A percentile compares a stretch with the other conserved stretches of the same genome.
These are phyloP conservation scores for Polymixis flavicincta DNA, from an alignment of 2,888 invertebrate species.

Conservation along the genomic window DNA sequence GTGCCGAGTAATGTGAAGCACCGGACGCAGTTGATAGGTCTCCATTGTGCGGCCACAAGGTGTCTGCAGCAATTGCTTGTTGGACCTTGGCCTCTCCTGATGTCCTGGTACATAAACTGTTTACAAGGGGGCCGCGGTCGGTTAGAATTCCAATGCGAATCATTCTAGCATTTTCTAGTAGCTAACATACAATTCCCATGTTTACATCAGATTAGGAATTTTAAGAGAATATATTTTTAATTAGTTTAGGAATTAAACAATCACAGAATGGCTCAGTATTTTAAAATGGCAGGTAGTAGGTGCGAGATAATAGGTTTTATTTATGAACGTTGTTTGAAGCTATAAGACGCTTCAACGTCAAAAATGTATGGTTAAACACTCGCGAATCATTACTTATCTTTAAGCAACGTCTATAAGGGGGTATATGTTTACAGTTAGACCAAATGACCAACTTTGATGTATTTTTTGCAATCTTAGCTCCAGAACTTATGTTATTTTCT, in stretches of 20 bases:
- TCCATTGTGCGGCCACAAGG: conserved; percentile 69
- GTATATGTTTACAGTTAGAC: neutral
- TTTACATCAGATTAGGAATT: neutral
- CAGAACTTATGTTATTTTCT: neutral
- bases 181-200: no score
- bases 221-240: neutral
- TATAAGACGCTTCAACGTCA: no score
- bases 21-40: conserved; percentile 70
- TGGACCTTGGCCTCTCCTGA: conserved; percentile 74
- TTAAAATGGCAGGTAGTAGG: neutral
- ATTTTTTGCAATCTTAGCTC: neutral
- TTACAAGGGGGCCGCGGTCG: conserved; percentile 43
- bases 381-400: no score
- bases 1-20: conserved; percentile 60
- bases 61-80: conserved; percentile 66
- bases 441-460: neutral
- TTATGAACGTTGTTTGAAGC: no score
- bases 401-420: no score
- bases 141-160: conserved; percentile 30
- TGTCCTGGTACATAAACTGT: conserved; percentile 65
- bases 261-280: neutral
- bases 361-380: no score
- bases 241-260: neutral
- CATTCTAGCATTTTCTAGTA: conserved; percentile 27
- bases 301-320: neutral